Evolutionary conservation across 2,113 vertebrate species (phyloP).

Genomic region (Hemiprocne comata): DNA sequence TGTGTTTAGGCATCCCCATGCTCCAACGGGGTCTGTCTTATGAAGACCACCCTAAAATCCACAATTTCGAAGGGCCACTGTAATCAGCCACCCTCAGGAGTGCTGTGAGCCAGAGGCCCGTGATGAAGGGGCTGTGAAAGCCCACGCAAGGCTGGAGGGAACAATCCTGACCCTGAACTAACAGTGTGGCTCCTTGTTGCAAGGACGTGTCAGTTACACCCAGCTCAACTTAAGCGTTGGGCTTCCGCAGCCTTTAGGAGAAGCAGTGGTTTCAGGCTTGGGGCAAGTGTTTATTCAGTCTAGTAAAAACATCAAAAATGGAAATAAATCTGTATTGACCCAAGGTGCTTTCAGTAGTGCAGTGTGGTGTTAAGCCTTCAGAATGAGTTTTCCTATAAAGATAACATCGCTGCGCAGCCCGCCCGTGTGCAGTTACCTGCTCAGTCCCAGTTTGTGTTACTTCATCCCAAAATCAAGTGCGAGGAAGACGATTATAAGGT

Average conservation of each 20-base stretch:
- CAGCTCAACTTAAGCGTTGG: neutral
- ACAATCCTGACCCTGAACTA: neutral
- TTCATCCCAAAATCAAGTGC: constrained; percentile 41
- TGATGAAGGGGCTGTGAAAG: constrained; percentile 25
- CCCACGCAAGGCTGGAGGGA: constrained; percentile 33
- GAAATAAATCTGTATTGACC: constrained; percentile 68
- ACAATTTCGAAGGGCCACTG: neutral
- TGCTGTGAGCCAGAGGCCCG: neutral
- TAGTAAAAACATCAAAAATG: constrained; percentile 79
- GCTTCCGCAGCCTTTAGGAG: constrained; percentile 43
- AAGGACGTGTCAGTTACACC: constrained; percentile 57
- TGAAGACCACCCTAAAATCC: constrained; percentile 40
- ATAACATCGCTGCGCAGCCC: neutral
- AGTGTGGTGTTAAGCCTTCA: constrained; percentile 56
- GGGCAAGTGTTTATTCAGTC: constrained; percentile 80
- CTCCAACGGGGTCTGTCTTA: neutral
- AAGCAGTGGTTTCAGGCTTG: constrained; percentile 35
- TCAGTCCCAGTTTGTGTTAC: neutral
- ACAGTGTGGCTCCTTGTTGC: constrained; percentile 68
- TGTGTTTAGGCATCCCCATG: rapidly evolving
- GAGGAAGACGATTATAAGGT: constrained; percentile 65
- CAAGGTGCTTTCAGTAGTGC: constrained; percentile 57
- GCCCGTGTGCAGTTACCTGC: neutral
- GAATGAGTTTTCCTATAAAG: constrained; percentile 53
- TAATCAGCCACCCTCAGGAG: neutral